These are phyloP conservation scores for Potorous gilbertii DNA, from an alignment of 2,797 vertebrate species.

Conservation along the genomic window DNA sequence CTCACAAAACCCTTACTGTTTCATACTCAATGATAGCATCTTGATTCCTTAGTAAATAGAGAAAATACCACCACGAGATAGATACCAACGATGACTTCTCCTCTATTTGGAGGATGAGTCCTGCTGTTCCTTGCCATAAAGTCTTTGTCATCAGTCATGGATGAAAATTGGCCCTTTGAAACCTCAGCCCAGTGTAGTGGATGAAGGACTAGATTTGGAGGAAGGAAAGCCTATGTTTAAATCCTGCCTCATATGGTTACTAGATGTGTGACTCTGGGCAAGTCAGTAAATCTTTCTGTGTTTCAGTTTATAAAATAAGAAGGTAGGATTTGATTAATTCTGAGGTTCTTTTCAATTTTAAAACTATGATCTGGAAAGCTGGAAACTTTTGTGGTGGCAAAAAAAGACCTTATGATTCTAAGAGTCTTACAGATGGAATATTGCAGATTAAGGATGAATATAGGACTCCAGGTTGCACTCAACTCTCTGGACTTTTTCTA, in stretches of 20 bases:
- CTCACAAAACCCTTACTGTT: not conserved
- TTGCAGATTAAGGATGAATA: not conserved
- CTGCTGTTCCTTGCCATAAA: not conserved
- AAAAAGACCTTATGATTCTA: not conserved
- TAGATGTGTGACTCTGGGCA: not conserved
- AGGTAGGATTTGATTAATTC: not conserved
- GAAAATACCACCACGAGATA: not conserved
- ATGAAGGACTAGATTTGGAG: not conserved
- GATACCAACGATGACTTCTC: not conserved
- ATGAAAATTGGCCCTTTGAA: not conserved
- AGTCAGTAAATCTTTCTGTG: not conserved
- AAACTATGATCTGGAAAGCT: not conserved
- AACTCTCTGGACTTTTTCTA: not conserved
- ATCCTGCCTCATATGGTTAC: not conserved
- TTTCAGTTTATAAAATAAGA: not conserved
- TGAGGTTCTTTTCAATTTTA: not conserved
- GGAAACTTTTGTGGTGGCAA: not conserved
- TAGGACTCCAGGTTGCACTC: not conserved
- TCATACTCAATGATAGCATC: not conserved
- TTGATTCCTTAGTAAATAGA: not conserved
- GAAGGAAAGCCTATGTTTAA: not conserved
- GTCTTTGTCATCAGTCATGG: not conserved
- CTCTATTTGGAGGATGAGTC: not conserved
- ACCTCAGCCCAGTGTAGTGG: not conserved
- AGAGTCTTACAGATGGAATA: not conserved